Evolutionary conservation across 1,140 invertebrate species (phyloP).

Genomic region (Meloidogyne chitwoodi): DNA sequence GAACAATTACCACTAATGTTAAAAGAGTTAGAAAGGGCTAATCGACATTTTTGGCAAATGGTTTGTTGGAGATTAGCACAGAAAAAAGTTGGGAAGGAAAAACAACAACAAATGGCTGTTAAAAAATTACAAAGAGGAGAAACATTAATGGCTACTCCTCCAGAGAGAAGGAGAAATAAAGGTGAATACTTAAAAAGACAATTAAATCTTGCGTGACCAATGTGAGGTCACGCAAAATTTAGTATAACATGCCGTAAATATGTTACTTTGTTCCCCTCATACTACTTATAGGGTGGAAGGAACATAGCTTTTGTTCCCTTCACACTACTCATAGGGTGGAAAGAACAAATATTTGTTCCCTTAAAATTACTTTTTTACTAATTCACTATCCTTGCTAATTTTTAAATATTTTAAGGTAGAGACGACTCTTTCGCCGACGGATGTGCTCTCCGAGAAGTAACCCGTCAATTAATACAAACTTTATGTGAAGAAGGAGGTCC

Average conservation of each 20-base stretch:
- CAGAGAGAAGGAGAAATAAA: conserved; percentile 1
- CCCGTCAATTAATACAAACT: conserved; percentile 32
- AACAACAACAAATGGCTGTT: background rate
- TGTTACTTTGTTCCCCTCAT: too few species aligned
- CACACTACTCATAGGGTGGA: background rate
- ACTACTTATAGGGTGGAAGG: background rate
- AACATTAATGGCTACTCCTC: background rate
- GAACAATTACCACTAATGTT: conserved; percentile 49
- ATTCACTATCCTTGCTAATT: background rate
- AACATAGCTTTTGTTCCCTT: background rate
- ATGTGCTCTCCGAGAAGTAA: conserved; percentile 26
- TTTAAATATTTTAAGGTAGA: background rate
- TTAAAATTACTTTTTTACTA: too few species aligned
- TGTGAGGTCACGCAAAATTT: too few species aligned
- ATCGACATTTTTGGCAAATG: conserved; percentile 49
- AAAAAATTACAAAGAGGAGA: background rate
- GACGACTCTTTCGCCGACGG: conserved; percentile 36
- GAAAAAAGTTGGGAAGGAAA: background rate
- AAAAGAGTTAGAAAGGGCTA: conserved; percentile 37
- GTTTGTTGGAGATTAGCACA: conserved; percentile 40
- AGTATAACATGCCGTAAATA: too few species aligned
- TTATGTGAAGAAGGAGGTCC: conserved; percentile 34
- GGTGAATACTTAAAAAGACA: background rate
- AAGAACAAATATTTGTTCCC: background rate
- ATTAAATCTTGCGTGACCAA: too few species aligned